These are phyloP conservation scores for Hypsopygia costalis DNA, from an alignment of 2,888 invertebrate species.

Conservation along the genomic window DNA sequence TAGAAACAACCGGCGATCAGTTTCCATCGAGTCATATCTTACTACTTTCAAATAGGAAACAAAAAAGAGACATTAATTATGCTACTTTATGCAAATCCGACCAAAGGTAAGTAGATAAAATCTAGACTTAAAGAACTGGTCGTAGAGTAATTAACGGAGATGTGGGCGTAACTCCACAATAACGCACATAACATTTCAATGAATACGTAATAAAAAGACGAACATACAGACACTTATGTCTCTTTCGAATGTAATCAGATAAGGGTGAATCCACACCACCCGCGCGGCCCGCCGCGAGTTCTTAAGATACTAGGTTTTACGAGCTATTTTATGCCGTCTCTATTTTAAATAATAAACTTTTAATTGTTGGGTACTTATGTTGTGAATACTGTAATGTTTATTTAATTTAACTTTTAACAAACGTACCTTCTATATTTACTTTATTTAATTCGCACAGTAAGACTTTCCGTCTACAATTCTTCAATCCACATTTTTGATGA, in stretches of 20 bases:
- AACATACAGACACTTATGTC: conserved; percentile 1
- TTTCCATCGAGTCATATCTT: too few species aligned
- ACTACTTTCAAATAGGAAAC: too few species aligned
- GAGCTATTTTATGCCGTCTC: not conserved
- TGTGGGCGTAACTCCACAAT: not conserved
- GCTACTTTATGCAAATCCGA: too few species aligned
- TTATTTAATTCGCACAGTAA: too few species aligned
- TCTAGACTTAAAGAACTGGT: not conserved
- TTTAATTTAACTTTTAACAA: too few species aligned
- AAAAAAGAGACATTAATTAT: too few species aligned
- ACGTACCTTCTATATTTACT: too few species aligned
- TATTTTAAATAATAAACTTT: not conserved
- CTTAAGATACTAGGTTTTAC: not conserved
- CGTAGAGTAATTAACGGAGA: conserved; percentile 4
- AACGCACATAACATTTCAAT: not conserved
- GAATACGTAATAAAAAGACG: not conserved
- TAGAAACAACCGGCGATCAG: too few species aligned
- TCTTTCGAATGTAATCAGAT: conserved; percentile 8
- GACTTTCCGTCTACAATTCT: too few species aligned
- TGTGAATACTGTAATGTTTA: too few species aligned
- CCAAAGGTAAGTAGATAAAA: too few species aligned
- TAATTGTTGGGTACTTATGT: not conserved
- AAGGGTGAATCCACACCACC: not conserved
- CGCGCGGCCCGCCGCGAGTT: not conserved
- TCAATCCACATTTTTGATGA: too few species aligned